Evolutionary conservation across 2,888 invertebrate species (phyloP).

Genomic region (Cepaea hortensis): DNA sequence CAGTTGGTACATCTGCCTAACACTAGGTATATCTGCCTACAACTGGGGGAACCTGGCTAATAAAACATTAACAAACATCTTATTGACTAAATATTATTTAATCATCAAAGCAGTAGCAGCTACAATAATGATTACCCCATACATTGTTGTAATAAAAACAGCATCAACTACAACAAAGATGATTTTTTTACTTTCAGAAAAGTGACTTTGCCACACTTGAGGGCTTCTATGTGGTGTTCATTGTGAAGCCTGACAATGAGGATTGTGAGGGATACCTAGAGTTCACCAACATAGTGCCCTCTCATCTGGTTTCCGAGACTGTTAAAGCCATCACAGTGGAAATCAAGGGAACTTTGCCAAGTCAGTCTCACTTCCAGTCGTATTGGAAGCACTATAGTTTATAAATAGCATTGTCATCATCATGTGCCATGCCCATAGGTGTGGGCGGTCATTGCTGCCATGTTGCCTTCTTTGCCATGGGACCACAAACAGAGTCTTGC

Average conservation of each 20-base stretch:
- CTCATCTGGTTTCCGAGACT: slow-evolving; percentile 44
- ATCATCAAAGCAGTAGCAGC: too few species aligned
- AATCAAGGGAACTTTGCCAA: slow-evolving; percentile 63
- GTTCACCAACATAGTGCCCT: slow-evolving; percentile 58
- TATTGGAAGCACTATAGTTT: neutral
- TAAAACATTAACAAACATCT: too few species aligned
- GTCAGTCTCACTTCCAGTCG: slow-evolving; percentile 58
- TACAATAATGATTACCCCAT: too few species aligned
- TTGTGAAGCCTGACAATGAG: slow-evolving; percentile 35
- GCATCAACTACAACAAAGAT: neutral
- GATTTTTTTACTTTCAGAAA: slow-evolving; percentile 79
- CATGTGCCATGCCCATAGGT: too few species aligned
- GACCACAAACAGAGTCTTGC: too few species aligned
- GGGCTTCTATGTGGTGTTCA: slow-evolving; percentile 81
- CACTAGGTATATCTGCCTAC: too few species aligned
- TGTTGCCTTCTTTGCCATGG: too few species aligned
- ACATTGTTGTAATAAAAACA: neutral
- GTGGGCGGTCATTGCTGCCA: too few species aligned
- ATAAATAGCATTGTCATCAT: too few species aligned
- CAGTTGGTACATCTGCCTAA: too few species aligned
- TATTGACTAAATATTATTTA: too few species aligned
- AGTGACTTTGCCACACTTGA: slow-evolving; percentile 76
- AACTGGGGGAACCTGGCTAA: too few species aligned
- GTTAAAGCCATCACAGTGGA: slow-evolving; percentile 60
- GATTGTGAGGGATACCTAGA: slow-evolving; percentile 69